Evolutionary conservation across 1,140 invertebrate genomes (phyloP).

Genomic region (Elysia chlorotica): DNA sequence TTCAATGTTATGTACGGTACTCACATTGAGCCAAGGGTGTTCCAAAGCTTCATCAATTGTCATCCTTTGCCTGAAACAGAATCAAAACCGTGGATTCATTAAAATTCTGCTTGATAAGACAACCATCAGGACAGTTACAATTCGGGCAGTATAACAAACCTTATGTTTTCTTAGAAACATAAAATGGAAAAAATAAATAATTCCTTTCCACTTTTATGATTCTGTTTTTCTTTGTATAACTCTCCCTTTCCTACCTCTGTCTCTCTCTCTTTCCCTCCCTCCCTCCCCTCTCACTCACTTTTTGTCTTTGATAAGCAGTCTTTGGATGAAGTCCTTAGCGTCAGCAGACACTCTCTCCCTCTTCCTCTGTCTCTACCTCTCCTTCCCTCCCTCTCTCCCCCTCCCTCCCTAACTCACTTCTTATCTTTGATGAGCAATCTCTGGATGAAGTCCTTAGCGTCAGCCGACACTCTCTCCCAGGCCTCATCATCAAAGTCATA

Average conservation of each 20-base stretch:
- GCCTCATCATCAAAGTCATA: slow-evolving; percentile 98
- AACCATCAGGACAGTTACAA: not conserved
- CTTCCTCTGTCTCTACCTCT: too few species aligned
- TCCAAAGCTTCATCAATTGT: slow-evolving; percentile 95
- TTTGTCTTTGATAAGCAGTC: slow-evolving; percentile 83
- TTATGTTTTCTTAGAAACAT: too few species aligned
- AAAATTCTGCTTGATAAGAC: not conserved
- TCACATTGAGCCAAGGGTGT: slow-evolving; percentile 84
- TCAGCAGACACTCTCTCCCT: slow-evolving; percentile 88
- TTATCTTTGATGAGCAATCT: slow-evolving; percentile 88
- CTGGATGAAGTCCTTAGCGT: slow-evolving; percentile 97
- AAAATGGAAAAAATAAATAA: too few species aligned
- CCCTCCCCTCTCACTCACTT: too few species aligned
- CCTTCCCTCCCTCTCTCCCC: not conserved
- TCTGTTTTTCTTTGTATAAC: too few species aligned
- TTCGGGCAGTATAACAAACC: too few species aligned
- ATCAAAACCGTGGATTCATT: not conserved
- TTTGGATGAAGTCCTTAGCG: slow-evolving; percentile 96
- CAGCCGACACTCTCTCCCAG: slow-evolving; percentile 84
- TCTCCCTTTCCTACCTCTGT: too few species aligned
- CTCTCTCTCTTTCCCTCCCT: too few species aligned
- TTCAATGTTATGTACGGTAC: too few species aligned
- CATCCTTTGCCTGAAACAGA: slow-evolving; percentile 81
- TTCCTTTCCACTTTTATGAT: too few species aligned
- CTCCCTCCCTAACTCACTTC: slow-evolving; percentile 83